Base-by-base conservation (phyloP, 2,888 invertebrate genomes). In the Hanleya hanleyi region DNA sequence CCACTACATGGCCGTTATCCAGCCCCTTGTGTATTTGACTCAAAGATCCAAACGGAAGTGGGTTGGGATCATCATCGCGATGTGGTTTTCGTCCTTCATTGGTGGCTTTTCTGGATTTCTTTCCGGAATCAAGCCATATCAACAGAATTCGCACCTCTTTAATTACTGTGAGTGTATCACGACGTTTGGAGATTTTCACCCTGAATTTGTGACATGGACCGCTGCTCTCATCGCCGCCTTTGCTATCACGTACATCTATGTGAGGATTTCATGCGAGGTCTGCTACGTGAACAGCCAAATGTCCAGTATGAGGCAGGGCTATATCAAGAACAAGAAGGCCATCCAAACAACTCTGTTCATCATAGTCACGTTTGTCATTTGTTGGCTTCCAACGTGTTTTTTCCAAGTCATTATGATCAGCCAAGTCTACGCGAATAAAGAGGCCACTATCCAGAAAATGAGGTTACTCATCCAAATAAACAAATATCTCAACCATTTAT, bases 151-250 rank as follows among this genome's bases (percentile, higher is more conserved):
- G 29, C 74, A 70, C 4, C 71, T 64, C 4, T 32, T 83, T n/a
- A 85, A 86, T 71, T 86, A 81, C 77, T 88, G 88, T 75, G 84
- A 87, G 69, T 81, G 75, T 32, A 81, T 86, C 26, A 76, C 81
- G 76, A 64, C 12, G 15, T 78, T 77, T 50, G 80, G 79, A 1
- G 76, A 76, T 22, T 87, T 82, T 73, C 82, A 86, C 38, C 82
- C 82, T 1, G 87, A 87, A 62, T 87, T 82, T 70, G 71, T 85
- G 7, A 75, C 85, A 9, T 81, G 86, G 35, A 77, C 75, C 15
- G 75, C 83, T 2, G 82, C 85, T 0, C 69, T 86, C 22, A 36
- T 85, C 6, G 82, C 84, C 50, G 70, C 86, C 7, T 47, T 84
- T 36, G 75, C 78, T 5, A 85, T 88, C 70, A 67, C 72, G 4